These are phyloP conservation scores for Rhorus exstirpatorius DNA, from an alignment of 2,888 invertebrate species.

Conservation along the genomic window DNA sequence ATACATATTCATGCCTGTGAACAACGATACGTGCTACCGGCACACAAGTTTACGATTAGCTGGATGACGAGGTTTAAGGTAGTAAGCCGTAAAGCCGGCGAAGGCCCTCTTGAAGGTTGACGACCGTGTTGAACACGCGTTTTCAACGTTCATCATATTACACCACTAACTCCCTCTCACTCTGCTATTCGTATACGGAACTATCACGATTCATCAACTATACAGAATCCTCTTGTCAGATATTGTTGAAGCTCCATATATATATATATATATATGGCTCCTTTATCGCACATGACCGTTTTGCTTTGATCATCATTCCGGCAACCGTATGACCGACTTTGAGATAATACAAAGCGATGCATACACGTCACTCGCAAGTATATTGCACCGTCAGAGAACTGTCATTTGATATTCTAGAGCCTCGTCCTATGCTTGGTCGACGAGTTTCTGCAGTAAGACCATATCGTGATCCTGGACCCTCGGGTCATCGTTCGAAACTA, in stretches of 20 bases:
- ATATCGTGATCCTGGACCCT: neutral
- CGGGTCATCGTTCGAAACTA: neutral
- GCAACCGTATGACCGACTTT: constrained; percentile 62
- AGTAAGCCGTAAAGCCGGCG: constrained; percentile 74
- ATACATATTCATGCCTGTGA: constrained; percentile 78
- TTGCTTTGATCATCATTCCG: constrained; percentile 60
- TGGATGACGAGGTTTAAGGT: constrained; percentile 73
- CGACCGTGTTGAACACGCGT: constrained; percentile 70
- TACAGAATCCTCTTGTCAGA: constrained; percentile 33
- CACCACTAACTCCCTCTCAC: constrained; percentile 2
- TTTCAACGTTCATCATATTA: constrained; percentile 35
- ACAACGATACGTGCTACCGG: constrained; percentile 62
- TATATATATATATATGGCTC: too few relatives aligned
- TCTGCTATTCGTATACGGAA: neutral
- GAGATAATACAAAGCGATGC: constrained; percentile 26
- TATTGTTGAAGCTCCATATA: constrained; percentile 48
- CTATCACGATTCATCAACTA: constrained; percentile 1
- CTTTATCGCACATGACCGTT: constrained; percentile 39
- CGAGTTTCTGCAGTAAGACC: neutral
- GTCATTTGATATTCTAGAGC: constrained; percentile 8
- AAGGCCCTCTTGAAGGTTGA: constrained; percentile 71
- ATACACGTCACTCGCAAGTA: constrained; percentile 11
- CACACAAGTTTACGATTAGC: constrained; percentile 76
- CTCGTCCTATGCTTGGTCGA: neutral
- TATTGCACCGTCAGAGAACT: constrained; percentile 25